Evolutionary conservation across 1,140 invertebrate genomes (phyloP).

Genomic region (Lucilia cuprina): DNA sequence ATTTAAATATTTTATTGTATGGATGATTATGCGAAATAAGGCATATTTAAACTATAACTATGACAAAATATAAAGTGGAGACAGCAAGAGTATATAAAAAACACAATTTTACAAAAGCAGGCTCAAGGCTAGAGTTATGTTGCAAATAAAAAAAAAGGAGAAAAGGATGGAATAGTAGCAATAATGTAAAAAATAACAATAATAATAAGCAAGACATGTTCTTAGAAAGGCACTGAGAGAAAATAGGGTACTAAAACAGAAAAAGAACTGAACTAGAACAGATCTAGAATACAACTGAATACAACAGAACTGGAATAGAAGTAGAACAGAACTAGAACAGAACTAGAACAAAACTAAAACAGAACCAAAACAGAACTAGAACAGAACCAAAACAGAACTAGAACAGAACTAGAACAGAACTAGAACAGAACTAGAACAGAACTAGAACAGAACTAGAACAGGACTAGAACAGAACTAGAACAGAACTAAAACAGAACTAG

Average conservation of each 20-base stretch:
- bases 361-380: too few relatives aligned
- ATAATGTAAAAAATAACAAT: background rate
- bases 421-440: too few relatives aligned
- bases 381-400: too few relatives aligned
- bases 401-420: too few relatives aligned
- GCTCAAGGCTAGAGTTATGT: slow-evolving; percentile 1
- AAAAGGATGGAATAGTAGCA: background rate
- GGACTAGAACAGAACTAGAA: too few relatives aligned
- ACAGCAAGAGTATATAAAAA: background rate
- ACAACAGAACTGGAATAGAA: too few relatives aligned
- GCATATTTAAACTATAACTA: background rate
- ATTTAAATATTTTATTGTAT: slow-evolving; percentile 4
- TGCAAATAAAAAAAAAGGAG: background rate
- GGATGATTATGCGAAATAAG: background rate
- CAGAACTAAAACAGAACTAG: too few relatives aligned
- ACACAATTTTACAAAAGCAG: background rate
- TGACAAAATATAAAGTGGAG: background rate
- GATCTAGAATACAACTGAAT: too few relatives aligned
- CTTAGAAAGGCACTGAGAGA: background rate
- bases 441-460: too few relatives aligned
- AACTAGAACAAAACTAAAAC: too few relatives aligned
- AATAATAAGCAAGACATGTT: background rate
- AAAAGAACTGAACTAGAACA: too few relatives aligned
- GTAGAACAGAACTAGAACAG: too few relatives aligned
- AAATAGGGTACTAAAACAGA: background rate